Evolutionary conservation across 2,797 vertebrate species (phyloP).

Genomic region (Scyliorhinus canicula): DNA sequence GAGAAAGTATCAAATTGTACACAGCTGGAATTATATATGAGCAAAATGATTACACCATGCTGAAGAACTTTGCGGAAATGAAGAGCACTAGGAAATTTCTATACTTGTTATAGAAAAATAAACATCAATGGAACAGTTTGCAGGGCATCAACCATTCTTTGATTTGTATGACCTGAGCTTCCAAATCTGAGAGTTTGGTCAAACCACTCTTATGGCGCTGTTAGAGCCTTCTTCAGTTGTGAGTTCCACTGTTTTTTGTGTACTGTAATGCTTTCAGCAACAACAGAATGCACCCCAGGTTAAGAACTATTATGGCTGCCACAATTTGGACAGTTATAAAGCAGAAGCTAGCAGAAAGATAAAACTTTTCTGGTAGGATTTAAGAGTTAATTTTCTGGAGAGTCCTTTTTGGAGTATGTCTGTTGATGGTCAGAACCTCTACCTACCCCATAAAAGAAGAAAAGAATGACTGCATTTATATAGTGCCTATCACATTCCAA

Average conservation of each 20-base stretch:
- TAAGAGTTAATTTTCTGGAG: neutral
- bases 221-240: neutral
- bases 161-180: neutral
- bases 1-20: neutral
- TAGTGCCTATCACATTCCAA: neutral
- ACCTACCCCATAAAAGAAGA: neutral
- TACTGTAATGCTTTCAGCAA: neutral
- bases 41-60: neutral
- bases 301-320: neutral
- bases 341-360: neutral
- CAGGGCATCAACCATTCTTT: neutral
- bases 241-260: neutral
- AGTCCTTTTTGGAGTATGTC: neutral
- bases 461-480: neutral
- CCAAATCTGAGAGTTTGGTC: neutral
- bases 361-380: neutral
- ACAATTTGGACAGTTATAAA: neutral
- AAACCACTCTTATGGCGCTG: neutral
- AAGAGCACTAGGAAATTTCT: neutral
- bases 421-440: neutral
- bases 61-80: too few relatives aligned
- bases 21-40: neutral
- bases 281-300: neutral
- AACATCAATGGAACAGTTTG: neutral
- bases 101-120: neutral